Evolutionary conservation across 1,140 invertebrate species (phyloP), one percentile per base, ranked within the genome.

Genomic region (Helicoverpa armigera): DNA sequence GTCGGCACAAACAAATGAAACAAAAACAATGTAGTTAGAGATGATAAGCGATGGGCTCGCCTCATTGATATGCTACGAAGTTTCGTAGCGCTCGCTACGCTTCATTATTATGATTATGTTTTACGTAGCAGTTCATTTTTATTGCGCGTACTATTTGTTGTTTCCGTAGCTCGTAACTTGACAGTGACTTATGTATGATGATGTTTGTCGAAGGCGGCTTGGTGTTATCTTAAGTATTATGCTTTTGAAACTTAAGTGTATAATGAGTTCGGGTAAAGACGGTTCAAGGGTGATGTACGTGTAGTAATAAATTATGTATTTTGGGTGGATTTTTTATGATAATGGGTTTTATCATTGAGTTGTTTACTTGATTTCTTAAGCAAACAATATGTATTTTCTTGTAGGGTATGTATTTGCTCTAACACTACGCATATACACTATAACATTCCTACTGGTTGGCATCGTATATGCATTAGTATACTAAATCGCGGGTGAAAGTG

Each of bases 61-160:
- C 74, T 81, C 54, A 58, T 83, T 82, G 84, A 72, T 74, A 80
- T 80, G 83, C 86, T 86, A 85, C 86, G 86, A 78, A 60, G 53
- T 82, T 43, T 83, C 84, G 86, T 87, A 87, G 86, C 82, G 43
- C 16, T 29, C 31, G 80, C 58, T 77, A 75, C 82, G 53, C 63
- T 60, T 54, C 12, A 65, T 81, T 63, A 58, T 74, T 69, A 78
- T 78, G 75, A 67, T 61, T 54, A 78, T 78, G 75, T 78, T 74
- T 18, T 18, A n/a, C 69, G 67, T 80, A 75, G 79, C 79, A 54
- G 58, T 81, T 81, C 65, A 69, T 81, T 81, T 67, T 69, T 78
- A 43, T 7, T 7, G 56, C 69, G 51, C 48, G 51, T 69, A 51
- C 13, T 81, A 11, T 43, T 54, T 60, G 56, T 65, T 77, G 18